Percentiles rank a stretch among this genome's conserved stretches.
phyloP scores from a whole-genome alignment of 1,140 invertebrate genomes.

The Metaphire vulgaris region DNA sequence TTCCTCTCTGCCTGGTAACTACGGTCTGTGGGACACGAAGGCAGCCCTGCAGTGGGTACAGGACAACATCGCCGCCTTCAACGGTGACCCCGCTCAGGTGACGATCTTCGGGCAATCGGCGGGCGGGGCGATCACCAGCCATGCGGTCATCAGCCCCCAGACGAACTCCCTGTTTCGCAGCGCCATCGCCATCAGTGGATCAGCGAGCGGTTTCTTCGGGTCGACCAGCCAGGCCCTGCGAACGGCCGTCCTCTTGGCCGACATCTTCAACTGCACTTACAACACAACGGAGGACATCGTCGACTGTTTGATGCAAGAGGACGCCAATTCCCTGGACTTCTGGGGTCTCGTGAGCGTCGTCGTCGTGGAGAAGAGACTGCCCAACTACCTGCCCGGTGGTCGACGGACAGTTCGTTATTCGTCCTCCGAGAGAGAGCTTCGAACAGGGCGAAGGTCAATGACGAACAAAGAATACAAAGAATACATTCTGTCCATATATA shows the following conservation, averaged over 20 bases:
- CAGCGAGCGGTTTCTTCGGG: slow-evolving; percentile 5
- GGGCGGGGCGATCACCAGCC: slow-evolving; percentile 27
- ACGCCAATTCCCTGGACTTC: slow-evolving; percentile 9
- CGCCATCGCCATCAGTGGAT: slow-evolving; percentile 10
- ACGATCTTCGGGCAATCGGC: slow-evolving; percentile 41
- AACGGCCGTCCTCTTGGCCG: slow-evolving; percentile 1
- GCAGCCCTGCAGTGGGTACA: slow-evolving; percentile 74
- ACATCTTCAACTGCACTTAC: neutral
- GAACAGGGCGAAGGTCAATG: slow-evolving; percentile 8
- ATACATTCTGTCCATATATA: no score
- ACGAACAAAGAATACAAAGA: no score
- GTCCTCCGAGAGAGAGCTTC: slow-evolving; percentile 17
- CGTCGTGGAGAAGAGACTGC: neutral
- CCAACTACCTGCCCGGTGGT: slow-evolving; percentile 6
- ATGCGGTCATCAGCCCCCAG: neutral
- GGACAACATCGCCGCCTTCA: slow-evolving; percentile 39
- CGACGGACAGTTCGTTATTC: slow-evolving; percentile 17
- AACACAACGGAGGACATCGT: slow-evolving; percentile 18
- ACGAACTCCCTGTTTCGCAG: slow-evolving; percentile 5
- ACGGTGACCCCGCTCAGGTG: slow-evolving; percentile 35
- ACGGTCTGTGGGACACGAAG: slow-evolving; percentile 72
- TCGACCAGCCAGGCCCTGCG: neutral
- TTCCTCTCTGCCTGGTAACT: slow-evolving; percentile 51
- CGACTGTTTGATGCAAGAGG: neutral
- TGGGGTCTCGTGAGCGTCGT: neutral